Base-by-base conservation (phyloP, 1,140 invertebrate species). In the Diorhabda elongata region DNA sequence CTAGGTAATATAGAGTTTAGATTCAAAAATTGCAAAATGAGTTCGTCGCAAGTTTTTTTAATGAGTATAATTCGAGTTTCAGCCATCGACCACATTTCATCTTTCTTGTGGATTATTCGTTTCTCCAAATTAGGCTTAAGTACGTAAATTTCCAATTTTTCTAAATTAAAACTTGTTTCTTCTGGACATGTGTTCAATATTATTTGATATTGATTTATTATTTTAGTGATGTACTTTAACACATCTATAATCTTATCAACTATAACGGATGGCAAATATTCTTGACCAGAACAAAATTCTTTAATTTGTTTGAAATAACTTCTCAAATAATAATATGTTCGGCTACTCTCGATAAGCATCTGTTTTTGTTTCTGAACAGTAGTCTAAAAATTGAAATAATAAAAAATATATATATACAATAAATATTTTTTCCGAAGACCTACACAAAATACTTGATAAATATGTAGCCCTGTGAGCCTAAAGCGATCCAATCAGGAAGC, bases 131-230 rank as follows among this genome's bases (percentile, higher is more conserved):
- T 61, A 9, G 71, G 11, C 63, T 82, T 80, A 2, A 84, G 73
- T 47, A 88, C 77, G 2, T 82, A 77, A 11, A 85, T 81, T 64
- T 83, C 77, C 42, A 81, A 75, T 62, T 82, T 57, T 11, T 81
- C 73, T 9, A 62, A 44, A 74, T 82, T 83, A 61, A 83, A 80
- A 52, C 81, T 74, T 43, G 79, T 76, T 69, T 85, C 81, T 69
- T 79, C 79, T 9, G 89, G 89, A 73, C 86, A 87, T 45, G 87
- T 83, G 75, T 88, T 82, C 3, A 91, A 64, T 7, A 89, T 81
- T 0, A 89, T 70, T 67, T 83, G 73, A 45, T 88, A 83, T 72
- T 91, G 89, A 64, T 88, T 85, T 7, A 87, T 79, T 44, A 84
- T 76, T 66, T 85, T 60, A 5, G 58, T 82, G 67, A 84, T 76